phyloP scores from a whole-genome alignment of 2,797 vertebrate genomes.

The Gambusia yucatana region DNA sequence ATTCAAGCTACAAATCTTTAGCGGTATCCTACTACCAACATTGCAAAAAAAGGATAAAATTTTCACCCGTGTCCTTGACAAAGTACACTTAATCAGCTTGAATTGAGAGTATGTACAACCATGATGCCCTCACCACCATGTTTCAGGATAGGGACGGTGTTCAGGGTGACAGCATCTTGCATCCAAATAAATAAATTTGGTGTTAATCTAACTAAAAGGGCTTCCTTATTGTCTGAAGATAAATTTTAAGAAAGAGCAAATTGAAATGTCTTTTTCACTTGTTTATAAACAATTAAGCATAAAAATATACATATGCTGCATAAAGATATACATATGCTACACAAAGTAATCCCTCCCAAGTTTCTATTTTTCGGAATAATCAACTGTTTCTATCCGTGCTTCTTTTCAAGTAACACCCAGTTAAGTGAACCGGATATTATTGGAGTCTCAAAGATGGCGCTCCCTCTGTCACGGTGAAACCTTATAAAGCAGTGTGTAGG shows the following conservation, averaged over 20 bases:
- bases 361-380: neutral
- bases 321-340: neutral
- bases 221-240: neutral
- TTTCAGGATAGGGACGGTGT: neutral
- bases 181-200: neutral
- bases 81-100: neutral
- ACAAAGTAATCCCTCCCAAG: neutral
- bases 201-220: neutral
- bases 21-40: neutral
- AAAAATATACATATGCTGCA: neutral
- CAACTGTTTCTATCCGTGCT: slow-evolving; percentile 41
- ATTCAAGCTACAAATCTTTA: neutral
- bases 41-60: neutral
- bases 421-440: slow-evolving; percentile 58
- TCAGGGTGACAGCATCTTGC: neutral
- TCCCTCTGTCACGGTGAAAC: slow-evolving; percentile 25
- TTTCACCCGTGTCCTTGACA: neutral
- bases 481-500: fast-evolving
- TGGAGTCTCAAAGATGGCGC: slow-evolving; percentile 71
- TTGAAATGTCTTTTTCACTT: neutral
- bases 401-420: slow-evolving; percentile 3
- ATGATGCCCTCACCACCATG: neutral
- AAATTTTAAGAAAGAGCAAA: neutral
- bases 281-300: neutral
- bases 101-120: neutral